Base-by-base conservation (phyloP, 1,140 invertebrate genomes). In the Popillia japonica region DNA sequence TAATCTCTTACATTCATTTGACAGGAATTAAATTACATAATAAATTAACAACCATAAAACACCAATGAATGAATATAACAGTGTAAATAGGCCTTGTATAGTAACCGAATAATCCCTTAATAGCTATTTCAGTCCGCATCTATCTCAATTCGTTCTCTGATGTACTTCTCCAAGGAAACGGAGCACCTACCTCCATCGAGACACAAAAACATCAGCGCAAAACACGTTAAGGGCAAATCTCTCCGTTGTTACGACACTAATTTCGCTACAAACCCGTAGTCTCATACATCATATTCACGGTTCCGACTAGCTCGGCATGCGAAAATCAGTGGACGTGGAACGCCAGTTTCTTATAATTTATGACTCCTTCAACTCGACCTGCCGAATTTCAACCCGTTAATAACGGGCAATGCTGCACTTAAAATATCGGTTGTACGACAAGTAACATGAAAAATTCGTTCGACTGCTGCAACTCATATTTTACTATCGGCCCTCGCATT, bases 331-430 rank as follows among this genome's bases (percentile, higher is more conserved):
- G 61, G 61, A 68, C 61, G 61, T 68, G 6, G 20, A 20, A 27
- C 10, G 61, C 61, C 61, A 68, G 61, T 27, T 68, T 68, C 61
- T 68, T 68, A 68, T 68, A 68, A 68, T 68, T 68, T 68, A 68
- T 34, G 17, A 68, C 61, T 34, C 61, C 61, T 68, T 68, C 22
- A 27, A 34, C 17, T 68, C 27, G 22, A 20, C 22, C 61, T 68
- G 22, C 61, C 61, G 27, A 68, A 20, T 68, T 68, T 68, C 27
- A 68, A 68, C 20, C 22, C 22, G 0, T 17, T 68, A 68, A 68
- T 68, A 34, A 34, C 27, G 22, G 61, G 22, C 61, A 68, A 68
- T 68, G 27, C 61, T 22, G 7, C 22, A 11, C 22, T 68, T 6
- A 68, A 68, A 27, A 68, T 68, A 68, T 68, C 10, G 22, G 11